Percentiles rank a stretch among this genome's conserved stretches.
Conservation (phyloP, 2,888 invertebrate genomes). For the Eugnorisma glareosa region DNA sequence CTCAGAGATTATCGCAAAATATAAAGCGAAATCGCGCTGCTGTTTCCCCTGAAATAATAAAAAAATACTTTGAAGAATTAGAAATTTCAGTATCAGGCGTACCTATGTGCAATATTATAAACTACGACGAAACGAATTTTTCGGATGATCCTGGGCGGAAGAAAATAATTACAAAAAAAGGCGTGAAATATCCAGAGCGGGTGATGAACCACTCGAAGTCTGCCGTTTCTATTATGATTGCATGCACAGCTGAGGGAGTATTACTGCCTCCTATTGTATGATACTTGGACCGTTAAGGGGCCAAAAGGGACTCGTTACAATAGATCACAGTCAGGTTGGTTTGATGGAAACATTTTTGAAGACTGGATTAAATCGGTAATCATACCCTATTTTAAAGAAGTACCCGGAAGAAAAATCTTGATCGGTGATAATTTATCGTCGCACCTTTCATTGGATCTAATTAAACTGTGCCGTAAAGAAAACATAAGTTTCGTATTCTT, state of each 20-base stretch:
- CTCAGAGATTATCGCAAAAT: constrained; percentile 38
- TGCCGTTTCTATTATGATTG: constrained; percentile 74
- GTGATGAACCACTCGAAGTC: constrained; percentile 42
- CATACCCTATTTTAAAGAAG: constrained; percentile 39
- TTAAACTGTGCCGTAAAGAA: constrained; percentile 42
- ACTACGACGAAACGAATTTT: constrained; percentile 60
- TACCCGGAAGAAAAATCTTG: constrained; percentile 41
- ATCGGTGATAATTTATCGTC: constrained; percentile 59
- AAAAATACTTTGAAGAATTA: constrained; percentile 46
- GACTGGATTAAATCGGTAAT: constrained; percentile 66
- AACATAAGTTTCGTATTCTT: constrained; percentile 58
- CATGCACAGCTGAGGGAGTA: constrained; percentile 73
- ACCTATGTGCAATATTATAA: constrained; percentile 49
- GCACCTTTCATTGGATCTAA: constrained; percentile 44
- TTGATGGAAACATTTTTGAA: constrained; percentile 69
- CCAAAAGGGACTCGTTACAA: constrained; percentile 76
- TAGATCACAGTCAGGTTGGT: constrained; percentile 75
- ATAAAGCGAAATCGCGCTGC: constrained; percentile 45
- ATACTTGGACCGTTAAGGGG: constrained; percentile 64
- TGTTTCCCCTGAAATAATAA: constrained; percentile 36
- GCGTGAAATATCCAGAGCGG: constrained; percentile 52
- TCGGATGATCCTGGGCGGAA: constrained; percentile 52
- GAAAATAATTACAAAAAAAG: constrained; percentile 48
- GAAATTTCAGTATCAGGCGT: constrained; percentile 39
- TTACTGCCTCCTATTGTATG: constrained; percentile 75